Conservation (phyloP, 2,888 invertebrate species). For the Scaptomyza reducta region DNA sequence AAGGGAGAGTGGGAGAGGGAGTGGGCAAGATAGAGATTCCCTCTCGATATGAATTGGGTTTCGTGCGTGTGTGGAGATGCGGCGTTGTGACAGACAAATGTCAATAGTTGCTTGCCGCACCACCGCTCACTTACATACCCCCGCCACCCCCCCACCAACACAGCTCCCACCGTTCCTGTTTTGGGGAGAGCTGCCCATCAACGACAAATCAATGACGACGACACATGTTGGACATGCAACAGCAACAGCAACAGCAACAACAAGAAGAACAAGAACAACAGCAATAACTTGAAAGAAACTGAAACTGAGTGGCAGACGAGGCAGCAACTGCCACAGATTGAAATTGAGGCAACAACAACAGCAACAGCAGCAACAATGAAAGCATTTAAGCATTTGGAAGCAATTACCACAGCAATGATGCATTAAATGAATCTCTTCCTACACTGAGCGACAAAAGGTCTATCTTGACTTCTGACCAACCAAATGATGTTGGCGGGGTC, state of each 20-base stretch:
- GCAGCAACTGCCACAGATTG: constrained; percentile 36
- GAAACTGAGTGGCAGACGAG: constrained; percentile 53
- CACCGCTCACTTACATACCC: constrained; percentile 1
- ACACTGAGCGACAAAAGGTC: background rate
- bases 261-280: constrained; percentile 46
- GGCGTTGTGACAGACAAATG: constrained; percentile 75
- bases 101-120: constrained; percentile 58
- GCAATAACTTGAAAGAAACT: constrained; percentile 51
- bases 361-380: constrained; percentile 51
- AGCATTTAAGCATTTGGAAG: constrained; percentile 80
- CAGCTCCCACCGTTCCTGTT: background rate
- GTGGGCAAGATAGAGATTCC: background rate
- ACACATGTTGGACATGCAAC: constrained; percentile 78
- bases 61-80: constrained; percentile 29
- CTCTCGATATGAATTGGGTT: constrained; percentile 17
- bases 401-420: constrained; percentile 80
- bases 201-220: constrained; percentile 79
- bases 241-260: constrained; percentile 44
- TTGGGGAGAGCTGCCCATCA: constrained; percentile 65
- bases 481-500: background rate
- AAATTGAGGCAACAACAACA: constrained; percentile 22
- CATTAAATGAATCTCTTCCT: constrained; percentile 70
- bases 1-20: background rate
- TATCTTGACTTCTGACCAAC: background rate
- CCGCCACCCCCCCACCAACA: background rate